phyloP scores from a whole-genome alignment of 2,797 vertebrate genomes.

The Ispidina picta region DNA sequence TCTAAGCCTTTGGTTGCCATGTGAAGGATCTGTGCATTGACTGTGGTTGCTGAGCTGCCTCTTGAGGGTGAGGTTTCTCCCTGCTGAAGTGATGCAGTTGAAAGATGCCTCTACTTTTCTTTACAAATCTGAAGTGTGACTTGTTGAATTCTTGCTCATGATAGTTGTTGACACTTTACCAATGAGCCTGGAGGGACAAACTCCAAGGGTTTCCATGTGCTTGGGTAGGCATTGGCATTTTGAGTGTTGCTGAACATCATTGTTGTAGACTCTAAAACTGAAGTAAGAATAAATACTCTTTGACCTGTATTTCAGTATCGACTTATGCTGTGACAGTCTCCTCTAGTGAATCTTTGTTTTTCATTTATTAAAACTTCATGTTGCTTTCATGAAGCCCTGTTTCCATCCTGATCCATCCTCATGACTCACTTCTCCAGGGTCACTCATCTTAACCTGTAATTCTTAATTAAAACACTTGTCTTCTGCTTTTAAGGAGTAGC shows the following conservation, averaged over 20 bases:
- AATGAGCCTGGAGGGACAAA: background rate
- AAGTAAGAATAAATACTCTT: constrained; percentile 60
- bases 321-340: background rate
- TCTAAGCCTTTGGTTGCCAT: background rate
- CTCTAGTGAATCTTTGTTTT: background rate
- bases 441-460: background rate
- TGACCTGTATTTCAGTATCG: constrained; percentile 27
- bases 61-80: background rate
- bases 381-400: background rate
- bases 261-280: constrained; percentile 28
- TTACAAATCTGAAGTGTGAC: constrained; percentile 22
- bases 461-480: background rate
- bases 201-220: background rate
- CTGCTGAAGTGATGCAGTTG: background rate
- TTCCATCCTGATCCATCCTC: background rate
- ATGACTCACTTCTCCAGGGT: background rate
- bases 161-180: constrained; percentile 8
- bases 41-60: background rate
- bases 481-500: background rate
- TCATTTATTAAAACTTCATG: background rate
- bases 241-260: constrained; percentile 34
- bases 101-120: constrained; percentile 1
- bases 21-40: background rate
- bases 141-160: constrained; percentile 33
- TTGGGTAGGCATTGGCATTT: constrained; percentile 5